Evolutionary conservation across 2,797 vertebrate species (phyloP), one percentile per base, ranked within the genome.

Genomic region (Parauchenoglanis punctatus): DNA sequence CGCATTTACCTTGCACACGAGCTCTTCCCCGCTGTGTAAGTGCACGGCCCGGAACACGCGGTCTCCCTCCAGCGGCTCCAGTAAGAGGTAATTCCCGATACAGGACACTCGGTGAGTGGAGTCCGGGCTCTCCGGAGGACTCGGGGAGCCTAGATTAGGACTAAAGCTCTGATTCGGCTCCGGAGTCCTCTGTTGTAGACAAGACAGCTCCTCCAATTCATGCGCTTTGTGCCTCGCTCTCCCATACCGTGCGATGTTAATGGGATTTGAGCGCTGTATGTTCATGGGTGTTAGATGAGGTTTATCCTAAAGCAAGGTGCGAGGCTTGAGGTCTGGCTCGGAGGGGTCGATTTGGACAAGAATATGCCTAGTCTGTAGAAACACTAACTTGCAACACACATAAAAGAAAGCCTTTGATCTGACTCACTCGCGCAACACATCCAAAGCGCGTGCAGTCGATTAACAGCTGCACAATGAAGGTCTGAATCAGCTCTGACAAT

Each of bases 191-290:
- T 86, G 85, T 78, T 86, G 85, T 92, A 99, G 91, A 91, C 98
- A 98, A 94, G 98, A 97, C 87, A 97, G 93, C 89, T 99, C 98
- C 90, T 99, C 98, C 88, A 99, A 99, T 95, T 99, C 98, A 95
- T 99, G 98, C 93, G 96, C 96, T 98, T 99, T 99, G 95, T 97
- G 98, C 94, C 99, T 95, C 93, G 98, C 96, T 97, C 98, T 96
- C 96, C 98, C 98, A 99, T 99, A 98, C 93, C 98, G 97, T 94
- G 98, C 96, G 96, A 99, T 99, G 94, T 97, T 97, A 96, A 99
- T 99, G 93, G 99, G 98, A 97, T 96, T 98, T 93, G 99, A 99
- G 95, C 99, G 98, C 96, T 98, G 99, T 98, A 99, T 98, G 98
- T 98, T 99, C 98, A 99, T 99, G 97, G 96, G 97, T 97, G 97